These are phyloP conservation scores for Mirounga angustirostris DNA, from an alignment of 2,113 vertebrate genomes.

Conservation along the genomic window DNA sequence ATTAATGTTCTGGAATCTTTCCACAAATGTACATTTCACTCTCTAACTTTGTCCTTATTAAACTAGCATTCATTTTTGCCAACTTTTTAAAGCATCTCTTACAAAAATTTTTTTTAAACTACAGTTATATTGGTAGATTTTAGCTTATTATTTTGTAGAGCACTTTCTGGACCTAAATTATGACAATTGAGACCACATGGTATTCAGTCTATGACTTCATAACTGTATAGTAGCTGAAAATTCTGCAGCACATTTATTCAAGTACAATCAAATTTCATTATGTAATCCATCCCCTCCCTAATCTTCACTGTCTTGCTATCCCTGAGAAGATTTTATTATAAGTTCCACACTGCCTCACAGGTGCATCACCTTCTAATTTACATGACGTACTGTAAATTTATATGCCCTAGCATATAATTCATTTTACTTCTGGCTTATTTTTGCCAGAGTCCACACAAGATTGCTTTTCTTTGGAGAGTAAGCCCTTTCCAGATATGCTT, in stretches of 20 bases:
- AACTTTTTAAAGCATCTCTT: background rate
- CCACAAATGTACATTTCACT: background rate
- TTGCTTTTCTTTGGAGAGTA: constrained; percentile 52
- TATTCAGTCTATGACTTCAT: background rate
- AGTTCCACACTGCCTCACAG: constrained; percentile 24
- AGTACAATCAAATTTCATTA: background rate
- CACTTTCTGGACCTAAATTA: background rate
- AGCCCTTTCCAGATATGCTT: background rate
- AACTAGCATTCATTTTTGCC: background rate
- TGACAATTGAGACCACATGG: background rate
- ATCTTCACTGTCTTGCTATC: background rate
- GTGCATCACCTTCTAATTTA: constrained; percentile 63
- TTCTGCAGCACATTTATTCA: constrained; percentile 49
- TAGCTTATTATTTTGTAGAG: background rate
- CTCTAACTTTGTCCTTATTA: background rate
- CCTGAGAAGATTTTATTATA: constrained; percentile 66
- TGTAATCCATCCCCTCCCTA: constrained; percentile 29
- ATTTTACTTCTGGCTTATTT: constrained; percentile 62
- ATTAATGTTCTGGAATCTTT: background rate
- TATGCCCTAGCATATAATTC: constrained; percentile 39
- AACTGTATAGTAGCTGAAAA: constrained; percentile 11
- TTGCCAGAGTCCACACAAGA: background rate
- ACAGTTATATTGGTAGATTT: background rate
- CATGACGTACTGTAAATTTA: constrained; percentile 64
- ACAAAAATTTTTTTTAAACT: background rate